A percentile compares a stretch with the other conserved stretches of the same genome.
phyloP scores from a whole-genome alignment of 2,797 vertebrate species.

The Gouania willdenowi region DNA sequence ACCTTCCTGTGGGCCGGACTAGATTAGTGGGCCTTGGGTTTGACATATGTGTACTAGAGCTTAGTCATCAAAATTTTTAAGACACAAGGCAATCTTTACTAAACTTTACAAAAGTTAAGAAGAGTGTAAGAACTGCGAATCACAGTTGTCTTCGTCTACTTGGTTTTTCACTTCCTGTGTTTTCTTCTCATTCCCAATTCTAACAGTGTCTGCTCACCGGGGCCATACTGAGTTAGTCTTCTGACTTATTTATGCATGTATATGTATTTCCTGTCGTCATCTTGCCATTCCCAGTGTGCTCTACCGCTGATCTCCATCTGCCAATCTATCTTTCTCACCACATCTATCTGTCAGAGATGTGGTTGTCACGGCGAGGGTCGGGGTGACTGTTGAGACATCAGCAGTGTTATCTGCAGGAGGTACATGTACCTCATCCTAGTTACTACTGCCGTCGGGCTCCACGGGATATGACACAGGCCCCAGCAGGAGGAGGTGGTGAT shows the following conservation, averaged over 20 bases:
- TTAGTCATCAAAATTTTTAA: no score
- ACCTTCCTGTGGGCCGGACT: no score
- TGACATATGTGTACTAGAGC: no score
- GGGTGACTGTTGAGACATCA: constrained; percentile 58
- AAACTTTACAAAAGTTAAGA: no score
- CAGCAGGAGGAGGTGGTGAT: constrained; percentile 63
- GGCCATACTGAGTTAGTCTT: not conserved
- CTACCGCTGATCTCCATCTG: constrained; percentile 28
- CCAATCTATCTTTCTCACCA: constrained; percentile 17
- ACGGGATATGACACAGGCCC: constrained; percentile 59
- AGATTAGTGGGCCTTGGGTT: no score
- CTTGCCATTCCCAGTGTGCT: not conserved
- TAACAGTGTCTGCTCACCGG: not conserved
- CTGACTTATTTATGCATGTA: not conserved
- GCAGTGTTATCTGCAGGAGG: constrained; percentile 52
- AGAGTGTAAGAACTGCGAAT: no score
- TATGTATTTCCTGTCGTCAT: not conserved
- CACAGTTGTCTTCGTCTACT: no score
- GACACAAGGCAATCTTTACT: no score
- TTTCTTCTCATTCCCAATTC: not conserved
- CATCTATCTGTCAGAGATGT: constrained; percentile 10
- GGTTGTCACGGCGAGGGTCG: constrained; percentile 50
- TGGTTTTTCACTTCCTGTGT: no score
- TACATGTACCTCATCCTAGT: constrained; percentile 59
- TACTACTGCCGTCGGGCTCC: constrained; percentile 41